These are phyloP conservation scores for Drosophila nr. fundita DNA, from an alignment of 2,888 invertebrate species.

Conservation along the genomic window DNA sequence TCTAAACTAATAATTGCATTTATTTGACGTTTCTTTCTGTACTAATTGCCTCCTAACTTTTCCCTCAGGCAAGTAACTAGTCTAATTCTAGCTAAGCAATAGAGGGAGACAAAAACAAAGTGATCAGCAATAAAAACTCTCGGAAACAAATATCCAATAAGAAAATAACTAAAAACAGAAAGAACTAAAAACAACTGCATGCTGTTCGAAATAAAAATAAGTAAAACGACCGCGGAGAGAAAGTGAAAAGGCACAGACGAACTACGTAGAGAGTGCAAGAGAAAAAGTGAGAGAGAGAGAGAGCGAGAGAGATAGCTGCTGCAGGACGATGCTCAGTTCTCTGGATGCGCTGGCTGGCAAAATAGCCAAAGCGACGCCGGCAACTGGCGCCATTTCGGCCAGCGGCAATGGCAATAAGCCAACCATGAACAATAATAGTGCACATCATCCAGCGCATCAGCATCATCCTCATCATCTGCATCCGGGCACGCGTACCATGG, in stretches of 20 bases:
- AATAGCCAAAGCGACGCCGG: conserved; percentile 89
- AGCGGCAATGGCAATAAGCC: conserved; percentile 79
- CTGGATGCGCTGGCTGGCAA: conserved; percentile 95
- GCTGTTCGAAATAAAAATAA: not conserved
- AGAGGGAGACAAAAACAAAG: conserved; percentile 23
- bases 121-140: conserved; percentile 18
- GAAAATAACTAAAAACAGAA: not conserved
- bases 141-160: conserved; percentile 7
- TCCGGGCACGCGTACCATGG: conserved; percentile 67
- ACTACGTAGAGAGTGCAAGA: not conserved
- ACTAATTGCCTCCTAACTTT: conserved; percentile 81
- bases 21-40: conserved; percentile 47
- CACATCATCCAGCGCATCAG: conserved; percentile 60
- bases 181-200: not conserved
- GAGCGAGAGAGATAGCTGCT: not conserved
- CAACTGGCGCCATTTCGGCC: conserved; percentile 85
- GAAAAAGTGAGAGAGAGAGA: not conserved
- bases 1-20: conserved; percentile 57
- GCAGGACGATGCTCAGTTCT: conserved; percentile 90
- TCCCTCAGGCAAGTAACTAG: conserved; percentile 81
- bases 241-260: not conserved
- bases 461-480: conserved; percentile 55
- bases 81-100: conserved; percentile 36
- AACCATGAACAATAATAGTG: conserved; percentile 44
- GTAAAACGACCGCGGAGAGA: not conserved